phyloP scores from a whole-genome alignment of 1,140 invertebrate genomes.

The Macrostomum lignano region DNA sequence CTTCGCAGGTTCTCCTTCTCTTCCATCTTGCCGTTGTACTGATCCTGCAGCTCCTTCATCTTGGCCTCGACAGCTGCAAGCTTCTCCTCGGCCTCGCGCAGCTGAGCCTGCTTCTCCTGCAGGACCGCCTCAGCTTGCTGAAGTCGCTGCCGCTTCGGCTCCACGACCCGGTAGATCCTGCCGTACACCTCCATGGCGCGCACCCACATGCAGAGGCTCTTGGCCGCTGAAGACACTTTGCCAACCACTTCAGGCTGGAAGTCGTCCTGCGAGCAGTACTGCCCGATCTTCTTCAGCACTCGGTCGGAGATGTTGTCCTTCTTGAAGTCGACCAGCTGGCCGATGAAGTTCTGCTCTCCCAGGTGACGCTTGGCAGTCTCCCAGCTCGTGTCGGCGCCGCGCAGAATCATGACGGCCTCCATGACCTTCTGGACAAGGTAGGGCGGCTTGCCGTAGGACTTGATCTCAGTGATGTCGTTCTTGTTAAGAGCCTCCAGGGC shows the following conservation, averaged over 20 bases:
- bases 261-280: conserved; percentile 46
- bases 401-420: conserved; percentile 56
- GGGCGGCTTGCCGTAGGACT: conserved; percentile 51
- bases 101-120: conserved; percentile 42
- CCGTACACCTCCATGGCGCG: conserved; percentile 60
- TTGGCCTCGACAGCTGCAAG: conserved; percentile 32
- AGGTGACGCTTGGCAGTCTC: conserved; percentile 46
- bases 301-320: conserved; percentile 55
- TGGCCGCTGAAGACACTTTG: conserved; percentile 45
- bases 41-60: conserved; percentile 35
- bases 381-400: conserved; percentile 48
- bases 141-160: conserved; percentile 46
- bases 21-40: conserved; percentile 37
- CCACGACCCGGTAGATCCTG: conserved; percentile 50
- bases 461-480: conserved; percentile 56
- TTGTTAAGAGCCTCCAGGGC: conserved; percentile 52
- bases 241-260: conserved; percentile 48
- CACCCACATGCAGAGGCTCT: conserved; percentile 61
- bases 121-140: conserved; percentile 40
- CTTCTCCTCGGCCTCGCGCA: conserved; percentile 43
- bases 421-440: conserved; percentile 50
- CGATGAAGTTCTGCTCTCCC: conserved; percentile 30
- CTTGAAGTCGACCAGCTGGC: conserved; percentile 47
- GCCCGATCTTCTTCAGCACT: conserved; percentile 44
- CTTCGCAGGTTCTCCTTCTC: conserved; percentile 47